phyloP scores from a whole-genome alignment of 1,140 invertebrate genomes.

The Drosophila nigromelanica region DNA sequence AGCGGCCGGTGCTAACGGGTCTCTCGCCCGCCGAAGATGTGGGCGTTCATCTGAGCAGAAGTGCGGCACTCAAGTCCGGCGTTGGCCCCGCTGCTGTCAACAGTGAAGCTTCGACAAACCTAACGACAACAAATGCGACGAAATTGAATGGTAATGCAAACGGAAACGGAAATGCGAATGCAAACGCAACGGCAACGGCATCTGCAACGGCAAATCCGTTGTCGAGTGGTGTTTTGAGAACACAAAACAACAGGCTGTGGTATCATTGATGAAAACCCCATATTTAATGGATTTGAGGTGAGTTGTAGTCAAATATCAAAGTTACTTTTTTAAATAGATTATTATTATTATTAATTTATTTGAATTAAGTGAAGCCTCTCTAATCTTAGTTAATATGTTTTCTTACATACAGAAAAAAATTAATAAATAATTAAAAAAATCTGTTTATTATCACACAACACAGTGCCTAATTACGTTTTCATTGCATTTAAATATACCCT shows the following conservation, averaged over 20 bases:
- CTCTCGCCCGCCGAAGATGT: conserved; percentile 55
- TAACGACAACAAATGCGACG: conserved; percentile 47
- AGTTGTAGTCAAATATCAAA: conserved; percentile 17
- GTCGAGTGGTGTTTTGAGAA: conserved; percentile 59
- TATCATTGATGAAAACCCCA: conserved; percentile 83
- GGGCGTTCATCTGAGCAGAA: conserved; percentile 54
- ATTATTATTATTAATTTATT: too few relatives aligned
- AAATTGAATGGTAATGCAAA: conserved; percentile 39
- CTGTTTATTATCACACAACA: too few relatives aligned
- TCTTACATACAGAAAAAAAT: too few relatives aligned
- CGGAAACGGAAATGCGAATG: conserved; percentile 28
- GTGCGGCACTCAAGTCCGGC: conserved; percentile 11
- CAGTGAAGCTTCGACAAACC: conserved; percentile 53
- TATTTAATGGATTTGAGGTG: conserved; percentile 81
- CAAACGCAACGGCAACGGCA: conserved; percentile 17
- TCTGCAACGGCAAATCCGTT: conserved; percentile 29
- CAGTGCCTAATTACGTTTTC: too few relatives aligned
- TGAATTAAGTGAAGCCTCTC: too few relatives aligned
- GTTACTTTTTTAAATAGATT: too few relatives aligned
- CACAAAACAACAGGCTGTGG: conserved; percentile 83
- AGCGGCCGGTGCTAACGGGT: conserved; percentile 42
- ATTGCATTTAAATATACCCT: too few relatives aligned
- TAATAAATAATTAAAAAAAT: too few relatives aligned
- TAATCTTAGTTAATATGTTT: too few relatives aligned
- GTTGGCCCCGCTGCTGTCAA: conserved; percentile 37